These are phyloP conservation scores for Amblyraja radiata DNA, from an alignment of 2,797 vertebrate species.

Conservation along the genomic window DNA sequence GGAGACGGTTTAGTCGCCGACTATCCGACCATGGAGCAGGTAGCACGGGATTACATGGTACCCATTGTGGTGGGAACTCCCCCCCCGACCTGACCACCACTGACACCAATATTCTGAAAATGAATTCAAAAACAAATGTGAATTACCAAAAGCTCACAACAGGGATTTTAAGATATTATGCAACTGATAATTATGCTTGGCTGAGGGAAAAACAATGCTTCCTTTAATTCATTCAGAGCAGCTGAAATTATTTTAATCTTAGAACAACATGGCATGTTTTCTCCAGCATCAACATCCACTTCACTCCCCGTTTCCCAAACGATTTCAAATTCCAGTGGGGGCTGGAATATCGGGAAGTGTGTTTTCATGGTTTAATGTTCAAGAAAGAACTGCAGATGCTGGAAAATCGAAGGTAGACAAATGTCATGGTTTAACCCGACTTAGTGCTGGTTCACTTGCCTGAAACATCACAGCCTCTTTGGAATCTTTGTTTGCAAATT, in stretches of 20 bases:
- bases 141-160: not conserved
- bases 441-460: not conserved
- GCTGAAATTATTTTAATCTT: not conserved
- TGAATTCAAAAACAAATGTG: not conserved
- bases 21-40: too few species aligned
- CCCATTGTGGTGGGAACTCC: too few species aligned
- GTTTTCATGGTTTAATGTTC: not conserved
- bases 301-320: not conserved
- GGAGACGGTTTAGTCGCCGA: too few species aligned
- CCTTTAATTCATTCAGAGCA: not conserved
- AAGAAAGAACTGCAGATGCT: too few species aligned
- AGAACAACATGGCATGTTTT: not conserved
- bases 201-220: not conserved
- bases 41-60: too few species aligned
- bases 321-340: not conserved
- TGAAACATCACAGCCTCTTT: not conserved
- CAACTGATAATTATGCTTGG: not conserved
- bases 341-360: not conserved
- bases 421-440: not conserved
- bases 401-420: too few species aligned
- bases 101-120: not conserved
- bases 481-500: not conserved
- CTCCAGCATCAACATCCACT: too few species aligned
- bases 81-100: too few species aligned
- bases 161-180: not conserved